Evolutionary conservation across 2,113 vertebrate genomes (phyloP).

Genomic region (Ophiodon elongatus): DNA sequence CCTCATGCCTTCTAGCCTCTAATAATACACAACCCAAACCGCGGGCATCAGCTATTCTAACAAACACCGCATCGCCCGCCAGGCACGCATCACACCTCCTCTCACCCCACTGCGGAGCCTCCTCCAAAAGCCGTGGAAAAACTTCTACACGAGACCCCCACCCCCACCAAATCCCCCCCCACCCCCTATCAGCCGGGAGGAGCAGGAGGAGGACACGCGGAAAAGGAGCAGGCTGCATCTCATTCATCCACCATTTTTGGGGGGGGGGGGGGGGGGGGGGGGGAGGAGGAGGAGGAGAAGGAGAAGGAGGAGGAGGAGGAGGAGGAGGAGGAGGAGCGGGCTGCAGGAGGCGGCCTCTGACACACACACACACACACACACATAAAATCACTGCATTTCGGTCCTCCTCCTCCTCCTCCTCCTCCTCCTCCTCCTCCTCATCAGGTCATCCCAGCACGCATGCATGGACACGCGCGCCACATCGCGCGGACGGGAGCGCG

Average conservation of each 20-base stretch:
- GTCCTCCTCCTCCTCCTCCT: constrained; percentile 26
- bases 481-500: constrained; percentile 36
- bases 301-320: too few species aligned
- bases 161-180: background rate
- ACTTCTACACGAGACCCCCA: too few species aligned
- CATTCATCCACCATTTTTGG: too few species aligned
- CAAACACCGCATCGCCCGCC: constrained; percentile 33
- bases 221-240: background rate
- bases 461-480: constrained; percentile 33
- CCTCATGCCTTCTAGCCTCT: too few species aligned
- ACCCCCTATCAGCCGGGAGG: background rate
- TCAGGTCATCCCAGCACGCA: constrained; percentile 52
- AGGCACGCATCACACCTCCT: constrained; percentile 25
- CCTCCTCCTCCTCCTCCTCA: constrained; percentile 27
- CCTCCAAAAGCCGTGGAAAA: constrained; percentile 54
- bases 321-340: constrained; percentile 59
- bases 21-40: constrained; percentile 36
- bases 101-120: constrained; percentile 31
- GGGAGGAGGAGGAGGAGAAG: too few species aligned
- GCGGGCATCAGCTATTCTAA: constrained; percentile 54
- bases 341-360: constrained; percentile 53
- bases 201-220: constrained; percentile 18
- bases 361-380: background rate
- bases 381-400: constrained; percentile 63
- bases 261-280: constrained; percentile 2